Evolutionary conservation across 2,113 vertebrate genomes (phyloP).

Genomic region (Cyanoliseus patagonus): DNA sequence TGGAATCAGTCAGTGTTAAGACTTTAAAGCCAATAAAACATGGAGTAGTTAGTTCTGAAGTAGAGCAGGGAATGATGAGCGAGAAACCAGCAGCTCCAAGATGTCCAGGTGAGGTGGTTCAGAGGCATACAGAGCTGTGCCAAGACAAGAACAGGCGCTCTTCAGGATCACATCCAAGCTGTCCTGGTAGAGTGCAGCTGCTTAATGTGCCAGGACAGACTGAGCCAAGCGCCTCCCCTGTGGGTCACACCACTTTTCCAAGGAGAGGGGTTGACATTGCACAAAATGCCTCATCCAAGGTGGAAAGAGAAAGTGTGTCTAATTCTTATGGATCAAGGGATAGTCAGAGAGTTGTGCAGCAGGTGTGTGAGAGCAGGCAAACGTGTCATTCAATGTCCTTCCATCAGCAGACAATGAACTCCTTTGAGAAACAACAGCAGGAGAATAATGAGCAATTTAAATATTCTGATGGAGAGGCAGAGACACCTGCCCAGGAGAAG

Average conservation of each 20-base stretch:
- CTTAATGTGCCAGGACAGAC: slow-evolving; percentile 48
- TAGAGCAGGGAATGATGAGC: not conserved
- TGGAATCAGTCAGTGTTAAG: not conserved
- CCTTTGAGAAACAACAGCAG: slow-evolving; percentile 3
- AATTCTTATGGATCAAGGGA: not conserved
- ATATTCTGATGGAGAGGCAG: not conserved
- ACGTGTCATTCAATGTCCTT: not conserved
- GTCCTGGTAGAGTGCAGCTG: slow-evolving; percentile 29
- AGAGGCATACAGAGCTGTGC: slow-evolving; percentile 62
- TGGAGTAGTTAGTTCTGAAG: not conserved
- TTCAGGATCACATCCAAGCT: slow-evolving; percentile 41
- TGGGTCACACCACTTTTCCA: not conserved
- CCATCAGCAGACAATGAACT: not conserved
- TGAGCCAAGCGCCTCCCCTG: not conserved
- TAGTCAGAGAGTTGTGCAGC: not conserved
- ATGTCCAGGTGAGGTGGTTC: slow-evolving; percentile 14
- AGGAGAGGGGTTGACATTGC: not conserved
- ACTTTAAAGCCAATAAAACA: not conserved
- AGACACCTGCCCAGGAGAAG: slow-evolving; percentile 5
- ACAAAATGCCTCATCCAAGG: slow-evolving; percentile 20
- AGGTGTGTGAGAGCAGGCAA: slow-evolving; percentile 31
- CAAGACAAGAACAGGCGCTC: slow-evolving; percentile 46
- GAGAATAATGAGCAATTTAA: not conserved
- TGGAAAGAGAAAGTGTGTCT: slow-evolving; percentile 26
- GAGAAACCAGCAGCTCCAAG: not conserved